Base-by-base conservation (phyloP, 2,797 vertebrate species). In the Darevskia nairensis region DNA sequence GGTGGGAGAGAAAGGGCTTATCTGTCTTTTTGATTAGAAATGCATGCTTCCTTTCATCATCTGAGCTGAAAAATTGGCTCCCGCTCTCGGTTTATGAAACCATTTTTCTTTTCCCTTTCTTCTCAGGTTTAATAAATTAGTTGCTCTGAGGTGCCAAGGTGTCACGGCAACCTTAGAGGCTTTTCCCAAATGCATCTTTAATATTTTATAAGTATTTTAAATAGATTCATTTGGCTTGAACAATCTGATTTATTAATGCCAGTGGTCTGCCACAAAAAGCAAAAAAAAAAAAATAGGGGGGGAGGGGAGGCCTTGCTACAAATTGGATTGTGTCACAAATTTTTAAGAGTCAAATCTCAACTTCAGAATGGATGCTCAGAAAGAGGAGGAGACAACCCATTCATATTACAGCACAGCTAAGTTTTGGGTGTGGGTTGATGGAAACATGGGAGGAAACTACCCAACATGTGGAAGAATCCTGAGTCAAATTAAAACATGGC, bases 21-120 rank as follows among this genome's bases (percentile, higher is more conserved):
- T 97, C 97, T 96, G 96, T 97, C 97, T 97, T 97, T 97, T 97
- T 97, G 97, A 97, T 97, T 97, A 97, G 97, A 97, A 97, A 97
- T 97, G 97, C 95, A 97, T 97, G 97, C 96, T 97, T 97, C 96
- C 97, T 97, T 97, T 97, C 97, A 97, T 97, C 97, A 95, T 97
- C 96, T 95, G 94, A 95, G 95, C 96, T 97, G 97, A 97, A 97
- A 97, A 97, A 97, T 97, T 96, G 96, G 96, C 96, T 96, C 96
- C 96, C 96, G 96, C 96, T 96, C 96, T 96, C 97, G 95, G 96
- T 97, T 97, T 97, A 97, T 97, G 97, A 97, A 97, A 97, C 95
- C 96, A 97, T 97, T 97, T 97, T 97, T 97, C 96, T 97, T 96
- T 94, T 95, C 88, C 95, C 91, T 97, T 96, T 97, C 95, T 96